Conservation (phyloP, 2,797 vertebrate species). For the Takifugu ocellatus region DNA sequence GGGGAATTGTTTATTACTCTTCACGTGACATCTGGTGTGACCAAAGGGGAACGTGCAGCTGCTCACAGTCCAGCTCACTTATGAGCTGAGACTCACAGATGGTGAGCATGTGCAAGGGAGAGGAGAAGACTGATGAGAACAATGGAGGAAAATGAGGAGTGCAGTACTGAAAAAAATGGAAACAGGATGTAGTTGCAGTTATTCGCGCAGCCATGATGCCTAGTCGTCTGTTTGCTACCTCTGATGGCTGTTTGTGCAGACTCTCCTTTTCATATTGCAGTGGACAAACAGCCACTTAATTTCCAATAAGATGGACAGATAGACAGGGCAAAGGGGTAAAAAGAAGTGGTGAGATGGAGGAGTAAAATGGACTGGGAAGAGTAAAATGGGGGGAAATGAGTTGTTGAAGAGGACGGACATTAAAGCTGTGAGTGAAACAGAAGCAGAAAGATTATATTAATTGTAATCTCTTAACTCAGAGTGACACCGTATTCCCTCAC, state of each 20-base stretch:
- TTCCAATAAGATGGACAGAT: too few species aligned
- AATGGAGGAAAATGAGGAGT: background rate
- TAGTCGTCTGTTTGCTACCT: too few species aligned
- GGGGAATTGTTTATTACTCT: conserved; percentile 26
- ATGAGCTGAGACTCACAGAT: conserved; percentile 6
- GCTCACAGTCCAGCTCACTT: conserved; percentile 4
- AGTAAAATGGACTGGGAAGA: too few species aligned
- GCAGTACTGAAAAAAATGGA: background rate
- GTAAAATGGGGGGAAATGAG: too few species aligned
- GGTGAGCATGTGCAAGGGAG: background rate
- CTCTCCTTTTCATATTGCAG: too few species aligned
- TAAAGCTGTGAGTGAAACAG: background rate
- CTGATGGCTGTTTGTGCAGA: too few species aligned
- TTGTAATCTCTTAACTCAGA: too few species aligned
- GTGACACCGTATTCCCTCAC: too few species aligned
- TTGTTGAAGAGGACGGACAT: background rate
- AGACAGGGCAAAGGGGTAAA: too few species aligned
- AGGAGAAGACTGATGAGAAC: background rate
- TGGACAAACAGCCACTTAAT: too few species aligned
- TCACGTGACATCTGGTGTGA: conserved; percentile 24
- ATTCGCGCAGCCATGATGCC: too few species aligned
- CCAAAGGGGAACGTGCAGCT: conserved; percentile 21
- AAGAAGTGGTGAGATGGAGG: too few species aligned
- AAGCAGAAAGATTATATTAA: background rate
- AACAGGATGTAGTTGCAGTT: background rate